These are phyloP conservation scores for Glyphotaelius pellucidus DNA, from an alignment of 2,888 invertebrate genomes.

Conservation along the genomic window DNA sequence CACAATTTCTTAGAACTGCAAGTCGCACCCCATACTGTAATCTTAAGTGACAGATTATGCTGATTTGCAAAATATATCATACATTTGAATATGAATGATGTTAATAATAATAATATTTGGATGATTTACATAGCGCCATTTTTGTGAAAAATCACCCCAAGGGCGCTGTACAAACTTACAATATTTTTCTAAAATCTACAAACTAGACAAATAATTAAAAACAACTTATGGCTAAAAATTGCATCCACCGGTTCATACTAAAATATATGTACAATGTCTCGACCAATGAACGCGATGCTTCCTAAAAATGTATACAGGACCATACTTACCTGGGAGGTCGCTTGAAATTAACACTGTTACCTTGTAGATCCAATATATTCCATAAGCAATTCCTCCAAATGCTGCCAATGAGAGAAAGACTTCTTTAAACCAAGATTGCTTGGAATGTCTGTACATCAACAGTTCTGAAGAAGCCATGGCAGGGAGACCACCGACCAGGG, in stretches of 20 bases:
- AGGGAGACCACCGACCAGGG: constrained; percentile 71
- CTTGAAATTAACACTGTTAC: constrained; percentile 72
- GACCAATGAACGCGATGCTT: too few species aligned
- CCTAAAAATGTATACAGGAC: too few species aligned
- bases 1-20: not conserved
- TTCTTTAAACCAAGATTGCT: constrained; percentile 79
- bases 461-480: constrained; percentile 73
- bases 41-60: not conserved
- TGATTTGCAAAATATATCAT: not conserved
- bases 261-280: too few species aligned
- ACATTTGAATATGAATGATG: not conserved
- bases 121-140: too few species aligned
- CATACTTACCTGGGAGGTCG: too few species aligned
- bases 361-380: constrained; percentile 89
- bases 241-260: too few species aligned
- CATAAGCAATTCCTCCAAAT: constrained; percentile 88
- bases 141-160: too few species aligned
- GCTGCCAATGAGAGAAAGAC: constrained; percentile 84
- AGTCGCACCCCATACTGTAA: not conserved
- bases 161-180: too few species aligned
- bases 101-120: too few species aligned
- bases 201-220: too few species aligned
- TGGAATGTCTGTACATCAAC: constrained; percentile 72
- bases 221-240: too few species aligned
- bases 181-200: too few species aligned